Conservation (phyloP, 2,113 vertebrate genomes). For the Crotalus tigris region DNA sequence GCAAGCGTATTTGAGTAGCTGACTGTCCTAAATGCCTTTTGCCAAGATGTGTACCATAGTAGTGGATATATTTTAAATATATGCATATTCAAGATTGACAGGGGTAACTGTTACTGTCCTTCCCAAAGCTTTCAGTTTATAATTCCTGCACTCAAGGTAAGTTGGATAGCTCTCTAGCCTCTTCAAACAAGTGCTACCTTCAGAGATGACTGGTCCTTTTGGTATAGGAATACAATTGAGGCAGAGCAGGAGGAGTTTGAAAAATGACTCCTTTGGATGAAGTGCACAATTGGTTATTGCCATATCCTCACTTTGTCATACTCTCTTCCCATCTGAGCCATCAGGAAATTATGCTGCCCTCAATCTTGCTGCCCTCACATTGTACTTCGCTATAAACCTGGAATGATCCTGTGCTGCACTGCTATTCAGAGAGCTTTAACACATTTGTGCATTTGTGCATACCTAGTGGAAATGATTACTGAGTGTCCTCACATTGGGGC, state of each 20-base stretch:
- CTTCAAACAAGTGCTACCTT: neutral
- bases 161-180: neutral
- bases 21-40: neutral
- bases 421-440: neutral
- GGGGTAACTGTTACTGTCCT: neutral
- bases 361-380: neutral
- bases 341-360: neutral
- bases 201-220: neutral
- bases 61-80: neutral
- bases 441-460: neutral
- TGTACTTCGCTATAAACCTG: neutral
- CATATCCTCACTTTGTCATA: neutral
- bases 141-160: neutral
- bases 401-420: neutral
- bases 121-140: neutral
- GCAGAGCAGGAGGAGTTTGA: neutral
- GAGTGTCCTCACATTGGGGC: neutral
- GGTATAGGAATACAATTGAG: neutral
- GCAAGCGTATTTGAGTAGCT: neutral
- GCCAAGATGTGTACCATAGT: neutral
- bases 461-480: neutral
- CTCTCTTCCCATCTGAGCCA: neutral
- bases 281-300: neutral
- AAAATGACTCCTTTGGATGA: neutral
- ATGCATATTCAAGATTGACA: neutral